Conservation (phyloP, 1,140 invertebrate species). For the Phymastichus coffea region DNA sequence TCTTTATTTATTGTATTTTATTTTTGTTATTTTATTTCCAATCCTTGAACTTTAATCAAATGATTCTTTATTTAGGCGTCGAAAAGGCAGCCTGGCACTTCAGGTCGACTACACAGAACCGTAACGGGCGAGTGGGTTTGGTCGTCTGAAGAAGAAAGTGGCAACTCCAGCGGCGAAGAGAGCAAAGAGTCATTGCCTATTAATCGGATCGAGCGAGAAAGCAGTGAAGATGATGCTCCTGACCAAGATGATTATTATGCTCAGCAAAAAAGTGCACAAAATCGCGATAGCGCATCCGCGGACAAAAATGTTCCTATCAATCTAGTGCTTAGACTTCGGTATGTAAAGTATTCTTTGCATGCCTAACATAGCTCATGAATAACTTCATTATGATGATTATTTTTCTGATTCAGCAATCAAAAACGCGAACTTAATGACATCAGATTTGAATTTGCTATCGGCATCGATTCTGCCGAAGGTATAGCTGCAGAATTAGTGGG, state of each 20-base stretch:
- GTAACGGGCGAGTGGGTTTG: slow-evolving; percentile 98
- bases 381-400: too few relatives aligned
- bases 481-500: slow-evolving; percentile 92
- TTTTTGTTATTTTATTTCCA: slow-evolving; percentile 5
- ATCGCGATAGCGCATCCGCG: slow-evolving; percentile 37
- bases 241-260: slow-evolving; percentile 48
- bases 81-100: slow-evolving; percentile 84
- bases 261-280: slow-evolving; percentile 39
- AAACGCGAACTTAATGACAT: slow-evolving; percentile 95
- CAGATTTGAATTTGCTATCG: slow-evolving; percentile 91
- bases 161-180: slow-evolving; percentile 59
- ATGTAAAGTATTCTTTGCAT: too few relatives aligned
- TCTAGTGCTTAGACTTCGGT: slow-evolving; percentile 80
- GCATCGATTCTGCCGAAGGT: slow-evolving; percentile 90
- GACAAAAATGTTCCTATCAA: slow-evolving; percentile 63
- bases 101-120: slow-evolving; percentile 87
- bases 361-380: background rate
- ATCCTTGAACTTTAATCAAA: background rate
- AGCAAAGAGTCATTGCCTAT: slow-evolving; percentile 51
- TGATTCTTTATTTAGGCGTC: slow-evolving; percentile 60
- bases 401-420: too few relatives aligned
- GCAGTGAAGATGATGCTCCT: slow-evolving; percentile 49
- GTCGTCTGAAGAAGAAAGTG: slow-evolving; percentile 84
- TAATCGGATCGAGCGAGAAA: slow-evolving; percentile 51
- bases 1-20: background rate